Evolutionary conservation across 2,888 invertebrate species (phyloP).

Genomic region (Pristionchus japonicus): DNA sequence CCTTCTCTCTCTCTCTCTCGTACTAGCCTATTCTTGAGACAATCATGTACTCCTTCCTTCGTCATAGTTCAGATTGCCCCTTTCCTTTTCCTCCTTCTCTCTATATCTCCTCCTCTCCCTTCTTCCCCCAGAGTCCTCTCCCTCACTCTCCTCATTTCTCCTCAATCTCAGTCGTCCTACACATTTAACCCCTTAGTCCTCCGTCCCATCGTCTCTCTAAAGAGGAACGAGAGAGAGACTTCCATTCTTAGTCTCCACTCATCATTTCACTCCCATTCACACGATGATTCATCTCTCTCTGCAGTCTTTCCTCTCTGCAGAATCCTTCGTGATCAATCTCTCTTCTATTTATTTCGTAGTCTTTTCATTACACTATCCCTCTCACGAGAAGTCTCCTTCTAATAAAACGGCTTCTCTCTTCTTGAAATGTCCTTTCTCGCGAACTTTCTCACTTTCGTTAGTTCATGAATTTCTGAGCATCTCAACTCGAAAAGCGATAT

Average conservation of each 20-base stretch:
- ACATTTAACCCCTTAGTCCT: slow-evolving; percentile 19
- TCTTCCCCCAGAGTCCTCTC: slow-evolving; percentile 22
- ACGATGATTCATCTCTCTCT: not conserved
- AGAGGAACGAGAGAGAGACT: not conserved
- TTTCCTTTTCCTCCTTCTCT: slow-evolving; percentile 39
- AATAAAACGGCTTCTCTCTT: not conserved
- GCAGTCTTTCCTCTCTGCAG: not conserved
- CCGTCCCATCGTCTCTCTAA: not conserved
- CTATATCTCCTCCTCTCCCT: slow-evolving; percentile 38
- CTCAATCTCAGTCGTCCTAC: slow-evolving; percentile 29
- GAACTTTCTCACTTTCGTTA: not conserved
- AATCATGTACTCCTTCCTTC: slow-evolving; percentile 49
- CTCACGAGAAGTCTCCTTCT: not conserved
- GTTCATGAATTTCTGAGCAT: not conserved
- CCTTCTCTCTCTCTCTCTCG: slow-evolving; percentile 42
- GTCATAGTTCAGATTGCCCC: slow-evolving; percentile 43
- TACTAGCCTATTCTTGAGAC: slow-evolving; percentile 48
- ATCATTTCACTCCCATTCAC: not conserved
- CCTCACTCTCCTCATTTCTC: slow-evolving; percentile 32
- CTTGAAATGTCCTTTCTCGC: not conserved
- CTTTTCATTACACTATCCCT: not conserved
- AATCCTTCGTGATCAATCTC: not conserved
- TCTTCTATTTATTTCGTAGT: not conserved
- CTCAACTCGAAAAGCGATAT: not conserved
- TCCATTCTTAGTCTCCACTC: slow-evolving; percentile 8